Base-by-base conservation (phyloP, 2,888 invertebrate genomes). In the Cephus pygmeus region DNA sequence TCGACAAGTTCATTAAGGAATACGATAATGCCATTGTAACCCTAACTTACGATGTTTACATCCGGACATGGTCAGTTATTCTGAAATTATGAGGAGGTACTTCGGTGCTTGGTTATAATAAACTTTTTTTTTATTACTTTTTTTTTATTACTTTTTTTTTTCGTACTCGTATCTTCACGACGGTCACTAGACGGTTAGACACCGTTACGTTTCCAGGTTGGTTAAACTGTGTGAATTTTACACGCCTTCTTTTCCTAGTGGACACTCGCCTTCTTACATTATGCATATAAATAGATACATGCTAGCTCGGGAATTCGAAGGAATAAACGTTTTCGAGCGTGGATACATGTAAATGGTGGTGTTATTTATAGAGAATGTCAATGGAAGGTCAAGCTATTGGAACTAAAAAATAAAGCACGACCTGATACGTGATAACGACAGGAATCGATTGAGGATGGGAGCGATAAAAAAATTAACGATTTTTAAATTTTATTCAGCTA, bases 1-100 rank as follows among this genome's bases (percentile, higher is more conserved):
- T 84, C 82, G 86, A 84, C 83, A 80, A 86, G 89, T 89, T 89
- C 89, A 85, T 89, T 89, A 88, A 69, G 83, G 80, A 76, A 34
- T 74, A 69, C 78, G 80, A 83, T 83, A 82, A 84, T 83, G 77
- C 80, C 78, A 88, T 88, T 88, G 88, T 88, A 68, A 81, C 12
- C 71, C 9, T 30, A 12, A 6, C 74, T n/a, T 30, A 35, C 9
- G 74, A 74, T 35, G 74, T 74, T 74, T 74, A 74, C 74, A 30
- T 34, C n/a, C 23, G 56, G 56, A 23, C 23, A 56, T 15, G 56
- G 56, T 56, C 56, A 56, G 9, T 56, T 56, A 56, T 56, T 9
- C 9, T 23, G 23, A 56, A 56, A 56, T 56, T 56, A 56, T 6
- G 56, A 23, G 56, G 23, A 56, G 6, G 56, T 6, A 56, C 40